phyloP scores from a whole-genome alignment of 35 echinoderm and acorn worm species.

The Strongylocentrotus purpuratus region DNA sequence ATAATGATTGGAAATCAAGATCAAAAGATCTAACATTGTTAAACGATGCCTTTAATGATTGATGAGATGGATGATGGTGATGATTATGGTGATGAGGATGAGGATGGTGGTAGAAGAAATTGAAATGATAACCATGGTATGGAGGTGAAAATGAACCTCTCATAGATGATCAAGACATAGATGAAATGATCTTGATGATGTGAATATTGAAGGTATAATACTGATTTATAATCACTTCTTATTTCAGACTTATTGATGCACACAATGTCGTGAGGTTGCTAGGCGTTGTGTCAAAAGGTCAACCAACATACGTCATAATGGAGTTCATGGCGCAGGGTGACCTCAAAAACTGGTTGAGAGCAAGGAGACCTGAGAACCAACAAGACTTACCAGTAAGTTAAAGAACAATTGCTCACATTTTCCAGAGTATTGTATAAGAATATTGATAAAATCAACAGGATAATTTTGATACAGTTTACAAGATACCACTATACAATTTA shows the following conservation, averaged over 20 bases:
- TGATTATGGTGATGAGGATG: not conserved
- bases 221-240: constrained; percentile 8
- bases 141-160: not conserved
- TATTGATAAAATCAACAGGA: too few species aligned
- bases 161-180: not conserved
- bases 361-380: constrained; percentile 86
- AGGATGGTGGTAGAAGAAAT: not conserved
- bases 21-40: too few species aligned
- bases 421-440: not conserved
- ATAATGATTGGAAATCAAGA: too few species aligned
- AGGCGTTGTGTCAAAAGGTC: constrained; percentile 93
- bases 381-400: constrained; percentile 75
- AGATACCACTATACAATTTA: too few species aligned
- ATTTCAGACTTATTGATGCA: constrained; percentile 68
- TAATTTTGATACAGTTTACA: too few species aligned
- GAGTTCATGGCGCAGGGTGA: constrained; percentile 97
- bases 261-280: constrained; percentile 87
- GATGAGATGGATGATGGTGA: not conserved
- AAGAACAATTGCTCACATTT: not conserved
- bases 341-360: constrained; percentile 94
- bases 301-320: constrained; percentile 96
- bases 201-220: not conserved
- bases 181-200: not conserved
- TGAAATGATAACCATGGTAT: not conserved
- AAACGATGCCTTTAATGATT: not conserved